Conservation (phyloP, 2,797 vertebrate genomes). For the Synaphobranchus kaupii region DNA sequence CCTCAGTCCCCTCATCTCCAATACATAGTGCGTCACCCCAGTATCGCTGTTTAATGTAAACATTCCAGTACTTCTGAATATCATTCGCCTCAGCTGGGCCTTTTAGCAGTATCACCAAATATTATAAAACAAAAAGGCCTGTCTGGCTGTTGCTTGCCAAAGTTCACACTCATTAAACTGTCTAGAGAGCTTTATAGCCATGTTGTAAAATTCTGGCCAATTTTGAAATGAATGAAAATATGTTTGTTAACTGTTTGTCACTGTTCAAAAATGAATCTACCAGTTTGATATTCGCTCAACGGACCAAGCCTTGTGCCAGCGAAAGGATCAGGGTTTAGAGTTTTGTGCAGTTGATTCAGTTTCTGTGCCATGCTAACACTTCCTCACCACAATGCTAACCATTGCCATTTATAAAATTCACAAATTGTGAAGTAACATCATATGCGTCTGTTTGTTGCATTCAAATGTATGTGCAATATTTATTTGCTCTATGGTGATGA, state of each 20-base stretch:
- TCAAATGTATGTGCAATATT: not conserved
- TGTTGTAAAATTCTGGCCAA: not conserved
- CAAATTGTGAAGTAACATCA: not conserved
- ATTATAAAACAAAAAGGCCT: not conserved
- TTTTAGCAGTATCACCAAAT: not conserved
- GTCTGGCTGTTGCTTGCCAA: not conserved
- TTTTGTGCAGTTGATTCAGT: not conserved
- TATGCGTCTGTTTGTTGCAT: not conserved
- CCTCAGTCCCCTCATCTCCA: not conserved
- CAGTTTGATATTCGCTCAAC: not conserved
- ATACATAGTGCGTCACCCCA: not conserved
- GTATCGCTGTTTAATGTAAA: not conserved
- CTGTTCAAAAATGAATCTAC: not conserved
- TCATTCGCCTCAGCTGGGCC: not conserved
- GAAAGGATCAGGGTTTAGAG: not conserved
- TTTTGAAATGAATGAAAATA: not conserved
- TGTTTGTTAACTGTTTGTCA: not conserved
- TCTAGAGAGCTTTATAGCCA: not conserved
- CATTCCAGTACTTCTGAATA: conserved; percentile 15
- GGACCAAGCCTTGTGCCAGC: not conserved
- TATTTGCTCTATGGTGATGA: not conserved
- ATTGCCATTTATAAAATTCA: conserved; percentile 8
- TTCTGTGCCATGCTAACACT: not conserved
- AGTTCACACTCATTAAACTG: not conserved
- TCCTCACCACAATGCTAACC: not conserved